phyloP scores from a whole-genome alignment of 64 coral and sea anemone species.

The Astreopora myriophthalma region DNA sequence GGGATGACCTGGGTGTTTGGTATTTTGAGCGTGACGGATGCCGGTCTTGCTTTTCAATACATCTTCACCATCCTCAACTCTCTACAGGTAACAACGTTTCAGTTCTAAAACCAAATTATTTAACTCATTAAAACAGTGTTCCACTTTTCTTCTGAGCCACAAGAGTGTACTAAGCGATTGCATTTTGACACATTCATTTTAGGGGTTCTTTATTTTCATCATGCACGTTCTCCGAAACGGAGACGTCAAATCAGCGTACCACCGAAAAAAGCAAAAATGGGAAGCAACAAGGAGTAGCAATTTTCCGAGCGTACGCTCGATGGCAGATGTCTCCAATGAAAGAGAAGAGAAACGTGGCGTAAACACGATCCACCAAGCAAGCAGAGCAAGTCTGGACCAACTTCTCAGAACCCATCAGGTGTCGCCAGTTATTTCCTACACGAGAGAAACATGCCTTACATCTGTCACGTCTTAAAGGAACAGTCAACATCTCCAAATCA shows the following conservation, averaged over 20 bases:
- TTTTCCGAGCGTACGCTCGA: not conserved
- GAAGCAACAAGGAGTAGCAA: not conserved
- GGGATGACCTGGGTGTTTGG: conserved; percentile 67
- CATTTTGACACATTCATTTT: not conserved
- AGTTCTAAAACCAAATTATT: too few relatives aligned
- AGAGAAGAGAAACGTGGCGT: not conserved
- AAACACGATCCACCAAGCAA: not conserved
- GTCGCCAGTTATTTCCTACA: not conserved
- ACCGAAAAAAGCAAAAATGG: conserved; percentile 40
- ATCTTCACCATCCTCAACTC: conserved; percentile 69
- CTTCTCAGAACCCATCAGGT: not conserved
- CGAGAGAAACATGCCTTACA: conserved; percentile 8
- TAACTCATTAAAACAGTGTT: not conserved
- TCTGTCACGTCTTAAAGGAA: not conserved
- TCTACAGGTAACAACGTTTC: conserved; percentile 20
- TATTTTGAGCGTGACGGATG: conserved; percentile 8
- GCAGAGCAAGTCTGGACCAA: not conserved
- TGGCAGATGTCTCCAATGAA: not conserved
- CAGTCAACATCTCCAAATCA: not conserved
- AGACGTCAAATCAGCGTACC: conserved; percentile 21
- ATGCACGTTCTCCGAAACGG: conserved; percentile 48
- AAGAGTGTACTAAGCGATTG: too few relatives aligned
- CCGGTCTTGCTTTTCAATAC: conserved; percentile 43
- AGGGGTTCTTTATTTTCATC: conserved; percentile 60
- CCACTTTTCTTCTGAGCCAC: too few relatives aligned